Evolutionary conservation across 2,797 vertebrate genomes (phyloP).

Genomic region (Balearica regulorum): DNA sequence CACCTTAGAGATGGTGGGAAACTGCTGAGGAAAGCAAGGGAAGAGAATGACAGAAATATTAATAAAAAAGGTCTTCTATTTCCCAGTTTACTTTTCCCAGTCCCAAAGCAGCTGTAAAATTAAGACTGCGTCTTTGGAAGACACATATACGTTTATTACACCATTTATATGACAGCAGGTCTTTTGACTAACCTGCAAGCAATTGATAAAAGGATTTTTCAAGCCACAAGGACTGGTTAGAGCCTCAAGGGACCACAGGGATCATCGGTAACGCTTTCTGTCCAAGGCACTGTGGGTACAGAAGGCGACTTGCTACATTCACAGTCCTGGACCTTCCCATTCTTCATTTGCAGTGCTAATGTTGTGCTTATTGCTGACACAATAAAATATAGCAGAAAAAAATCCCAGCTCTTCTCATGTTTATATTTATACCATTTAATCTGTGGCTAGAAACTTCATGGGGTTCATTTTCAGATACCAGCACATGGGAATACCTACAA

Average conservation of each 20-base stretch:
- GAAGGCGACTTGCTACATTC: neutral
- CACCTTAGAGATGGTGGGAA: neutral
- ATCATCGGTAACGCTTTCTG: neutral
- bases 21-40: neutral
- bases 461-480: neutral
- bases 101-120: neutral
- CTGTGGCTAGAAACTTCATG: neutral
- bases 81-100: neutral
- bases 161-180: neutral
- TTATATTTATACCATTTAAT: neutral
- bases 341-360: neutral
- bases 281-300: neutral
- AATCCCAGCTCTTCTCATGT: rapidly evolving
- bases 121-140: neutral
- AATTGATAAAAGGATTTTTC: neutral
- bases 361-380: neutral
- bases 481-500: neutral
- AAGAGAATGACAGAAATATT: neutral
- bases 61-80: neutral
- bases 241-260: neutral
- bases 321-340: neutral
- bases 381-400: neutral
- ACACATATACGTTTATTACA: neutral
- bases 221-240: neutral
- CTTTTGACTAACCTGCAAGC: neutral